These are phyloP conservation scores for Climacteris rufus DNA, from an alignment of 2,113 vertebrate species.

Conservation along the genomic window DNA sequence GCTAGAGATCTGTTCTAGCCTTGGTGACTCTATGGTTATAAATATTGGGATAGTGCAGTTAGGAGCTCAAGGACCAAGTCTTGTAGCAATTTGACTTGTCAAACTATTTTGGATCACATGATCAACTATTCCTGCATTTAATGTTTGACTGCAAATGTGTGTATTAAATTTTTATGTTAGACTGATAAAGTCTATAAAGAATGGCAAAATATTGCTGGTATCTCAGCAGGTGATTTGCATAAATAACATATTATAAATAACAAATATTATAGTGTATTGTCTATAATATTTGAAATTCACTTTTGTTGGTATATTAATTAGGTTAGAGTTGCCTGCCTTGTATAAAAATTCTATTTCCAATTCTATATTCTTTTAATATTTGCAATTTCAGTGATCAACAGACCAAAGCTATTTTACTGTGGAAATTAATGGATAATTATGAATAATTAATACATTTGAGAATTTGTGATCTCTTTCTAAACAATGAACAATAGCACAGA, in stretches of 20 bases:
- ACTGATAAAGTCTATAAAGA: not conserved
- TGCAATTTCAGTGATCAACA: not conserved
- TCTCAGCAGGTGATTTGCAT: not conserved
- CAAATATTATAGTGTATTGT: not conserved
- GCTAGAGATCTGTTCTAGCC: not conserved
- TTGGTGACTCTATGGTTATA: not conserved
- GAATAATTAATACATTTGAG: not conserved
- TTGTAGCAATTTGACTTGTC: not conserved
- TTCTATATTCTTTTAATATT: not conserved
- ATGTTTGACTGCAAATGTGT: not conserved
- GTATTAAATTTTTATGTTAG: not conserved
- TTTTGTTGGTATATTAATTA: not conserved
- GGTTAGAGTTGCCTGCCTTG: not conserved
- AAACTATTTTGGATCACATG: not conserved
- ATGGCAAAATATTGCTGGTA: not conserved
- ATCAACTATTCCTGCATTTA: not conserved
- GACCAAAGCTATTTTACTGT: not conserved
- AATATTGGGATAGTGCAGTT: not conserved
- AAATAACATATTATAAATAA: not conserved
- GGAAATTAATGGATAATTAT: not conserved
- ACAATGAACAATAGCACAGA: not conserved
- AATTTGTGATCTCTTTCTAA: not conserved
- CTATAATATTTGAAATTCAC: not conserved
- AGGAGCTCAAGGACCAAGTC: not conserved
- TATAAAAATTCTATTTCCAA: not conserved